Evolutionary conservation across 2,888 invertebrate species (phyloP).

Genomic region (Candidula unifasciata): DNA sequence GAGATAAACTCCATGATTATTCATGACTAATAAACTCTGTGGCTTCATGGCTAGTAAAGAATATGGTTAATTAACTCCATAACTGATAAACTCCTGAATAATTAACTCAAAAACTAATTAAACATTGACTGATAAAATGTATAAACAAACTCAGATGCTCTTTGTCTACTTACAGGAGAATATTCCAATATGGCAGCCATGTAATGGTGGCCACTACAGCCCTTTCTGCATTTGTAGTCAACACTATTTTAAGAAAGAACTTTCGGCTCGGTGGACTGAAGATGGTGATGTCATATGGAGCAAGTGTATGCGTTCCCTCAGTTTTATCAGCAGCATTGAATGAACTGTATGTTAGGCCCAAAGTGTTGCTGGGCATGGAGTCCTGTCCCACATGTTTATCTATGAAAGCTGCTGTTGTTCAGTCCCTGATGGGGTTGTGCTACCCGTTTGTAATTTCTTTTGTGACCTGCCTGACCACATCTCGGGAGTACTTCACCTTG

Average conservation of each 20-base stretch:
- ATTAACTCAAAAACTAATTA: too few relatives aligned
- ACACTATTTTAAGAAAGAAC: slow-evolving; percentile 34
- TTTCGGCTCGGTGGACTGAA: slow-evolving; percentile 43
- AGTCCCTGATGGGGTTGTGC: slow-evolving; percentile 19
- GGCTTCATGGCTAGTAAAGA: too few relatives aligned
- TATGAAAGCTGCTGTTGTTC: slow-evolving; percentile 2
- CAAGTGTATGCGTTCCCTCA: slow-evolving; percentile 15
- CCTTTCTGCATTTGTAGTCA: slow-evolving; percentile 6
- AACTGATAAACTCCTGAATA: too few relatives aligned
- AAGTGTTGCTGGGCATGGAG: slow-evolving; percentile 35
- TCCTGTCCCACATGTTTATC: slow-evolving; percentile 26
- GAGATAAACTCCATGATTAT: too few relatives aligned
- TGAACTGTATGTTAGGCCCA: slow-evolving; percentile 20
- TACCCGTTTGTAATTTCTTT: slow-evolving; percentile 42
- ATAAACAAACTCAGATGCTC: too few relatives aligned
- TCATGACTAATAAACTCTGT: too few relatives aligned
- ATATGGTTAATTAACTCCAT: too few relatives aligned
- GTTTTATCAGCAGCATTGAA: background rate
- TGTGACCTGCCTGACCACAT: slow-evolving; percentile 24
- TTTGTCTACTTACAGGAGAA: slow-evolving; percentile 27
- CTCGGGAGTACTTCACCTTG: slow-evolving; percentile 42
- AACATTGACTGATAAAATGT: too few relatives aligned
- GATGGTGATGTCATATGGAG: slow-evolving; percentile 9
- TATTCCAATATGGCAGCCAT: background rate
- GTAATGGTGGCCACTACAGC: background rate